Conservation (phyloP, 2,888 invertebrate species). For the Heliconius charithonia region DNA sequence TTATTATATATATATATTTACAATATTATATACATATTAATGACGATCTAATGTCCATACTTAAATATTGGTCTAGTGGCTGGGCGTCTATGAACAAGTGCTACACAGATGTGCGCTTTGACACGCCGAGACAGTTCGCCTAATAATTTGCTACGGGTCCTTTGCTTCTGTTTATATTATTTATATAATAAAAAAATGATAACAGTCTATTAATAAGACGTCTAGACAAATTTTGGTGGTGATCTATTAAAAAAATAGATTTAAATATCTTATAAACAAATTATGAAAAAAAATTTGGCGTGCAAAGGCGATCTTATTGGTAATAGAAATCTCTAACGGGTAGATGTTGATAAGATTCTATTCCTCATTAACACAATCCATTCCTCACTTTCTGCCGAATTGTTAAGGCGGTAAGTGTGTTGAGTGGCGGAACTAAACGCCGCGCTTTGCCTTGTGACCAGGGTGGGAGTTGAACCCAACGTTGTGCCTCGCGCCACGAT, state of each 20-base stretch:
- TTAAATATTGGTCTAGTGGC: conserved; percentile 32
- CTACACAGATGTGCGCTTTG: conserved; percentile 53
- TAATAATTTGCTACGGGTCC: conserved; percentile 39
- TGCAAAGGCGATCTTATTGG: no score
- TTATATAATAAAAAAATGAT: conserved; percentile 14
- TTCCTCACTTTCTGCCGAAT: no score
- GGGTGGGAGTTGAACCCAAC: no score
- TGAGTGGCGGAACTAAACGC: no score
- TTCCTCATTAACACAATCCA: no score
- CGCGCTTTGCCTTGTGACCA: no score
- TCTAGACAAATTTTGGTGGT: not conserved
- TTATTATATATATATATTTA: conserved; percentile 2
- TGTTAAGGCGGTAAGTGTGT: no score
- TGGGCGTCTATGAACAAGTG: conserved; percentile 53
- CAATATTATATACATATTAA: not conserved
- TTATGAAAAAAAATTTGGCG: not conserved
- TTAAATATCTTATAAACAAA: not conserved
- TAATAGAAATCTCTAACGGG: no score
- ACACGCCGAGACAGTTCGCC: conserved; percentile 39
- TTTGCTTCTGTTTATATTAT: conserved; percentile 18
- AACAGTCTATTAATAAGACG: conserved; percentile 22
- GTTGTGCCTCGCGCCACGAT: no score
- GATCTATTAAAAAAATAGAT: no score
- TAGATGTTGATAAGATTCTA: no score
- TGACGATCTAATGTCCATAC: conserved; percentile 41